Percentiles rank a stretch among this genome's conserved stretches.
These are phyloP conservation scores for Poeciliopsis prolifica DNA, from an alignment of 2,113 vertebrate species.

Conservation along the genomic window DNA sequence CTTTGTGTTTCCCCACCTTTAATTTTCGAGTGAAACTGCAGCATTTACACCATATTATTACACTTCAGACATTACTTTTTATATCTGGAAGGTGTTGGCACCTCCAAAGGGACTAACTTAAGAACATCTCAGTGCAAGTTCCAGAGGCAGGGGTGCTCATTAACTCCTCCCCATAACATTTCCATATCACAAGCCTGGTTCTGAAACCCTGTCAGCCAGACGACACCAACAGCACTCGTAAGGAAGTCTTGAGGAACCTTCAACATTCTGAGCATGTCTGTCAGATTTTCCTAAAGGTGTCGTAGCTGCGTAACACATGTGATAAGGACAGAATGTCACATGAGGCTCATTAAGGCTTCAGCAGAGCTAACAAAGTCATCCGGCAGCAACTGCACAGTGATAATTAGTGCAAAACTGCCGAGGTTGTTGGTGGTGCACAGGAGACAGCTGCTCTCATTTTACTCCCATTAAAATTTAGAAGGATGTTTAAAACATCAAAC, in stretches of 20 bases:
- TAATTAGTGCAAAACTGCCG: constrained; percentile 24
- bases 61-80: not conserved
- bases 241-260: not conserved
- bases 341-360: constrained; percentile 18
- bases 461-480: not conserved
- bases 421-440: not conserved
- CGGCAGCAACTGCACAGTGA: constrained; percentile 18
- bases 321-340: constrained; percentile 5
- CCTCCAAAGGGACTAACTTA: constrained; percentile 5
- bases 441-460: constrained; percentile 10
- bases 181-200: constrained; percentile 9
- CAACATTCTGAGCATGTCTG: constrained; percentile 1
- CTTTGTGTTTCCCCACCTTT: not conserved
- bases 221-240: not conserved
- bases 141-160: constrained; percentile 1
- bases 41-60: not conserved
- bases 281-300: constrained; percentile 22
- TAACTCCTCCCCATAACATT: constrained; percentile 20
- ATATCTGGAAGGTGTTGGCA: constrained; percentile 5
- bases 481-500: not conserved
- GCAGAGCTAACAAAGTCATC: constrained; percentile 7
- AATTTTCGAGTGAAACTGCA: not conserved
- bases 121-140: constrained; percentile 14
- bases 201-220: not conserved
- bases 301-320: not conserved